phyloP scores from a whole-genome alignment of 2,797 vertebrate genomes.

The Lacerta agilis region DNA sequence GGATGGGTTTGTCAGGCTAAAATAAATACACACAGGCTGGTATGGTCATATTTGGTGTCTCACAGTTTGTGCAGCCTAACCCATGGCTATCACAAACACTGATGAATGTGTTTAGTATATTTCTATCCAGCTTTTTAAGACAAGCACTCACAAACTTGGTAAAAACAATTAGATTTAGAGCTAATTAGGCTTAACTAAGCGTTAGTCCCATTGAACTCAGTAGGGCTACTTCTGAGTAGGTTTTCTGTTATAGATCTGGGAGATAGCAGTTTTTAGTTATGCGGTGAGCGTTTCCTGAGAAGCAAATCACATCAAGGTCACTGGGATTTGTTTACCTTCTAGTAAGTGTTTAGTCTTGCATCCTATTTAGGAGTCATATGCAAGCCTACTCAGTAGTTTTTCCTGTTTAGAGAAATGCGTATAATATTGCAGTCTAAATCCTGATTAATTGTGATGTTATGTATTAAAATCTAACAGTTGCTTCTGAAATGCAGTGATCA shows the following conservation, averaged over 20 bases:
- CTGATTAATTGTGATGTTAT: background rate
- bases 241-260: no score
- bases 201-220: background rate
- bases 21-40: background rate
- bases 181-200: background rate
- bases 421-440: background rate
- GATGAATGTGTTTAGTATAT: background rate
- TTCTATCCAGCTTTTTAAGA: background rate
- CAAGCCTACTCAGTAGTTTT: no score
- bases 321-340: background rate
- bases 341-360: background rate
- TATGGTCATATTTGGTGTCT: background rate
- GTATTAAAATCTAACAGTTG: background rate
- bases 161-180: background rate
- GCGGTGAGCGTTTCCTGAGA: background rate
- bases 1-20: background rate
- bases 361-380: background rate
- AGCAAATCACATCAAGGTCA: background rate
- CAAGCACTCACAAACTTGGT: background rate
- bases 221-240: no score
- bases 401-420: background rate
- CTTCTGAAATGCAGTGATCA: background rate
- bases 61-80: background rate
- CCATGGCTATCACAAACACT: background rate
- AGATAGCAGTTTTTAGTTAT: background rate